A percentile compares a stretch with the other conserved stretches of the same genome.
Conservation (phyloP, 2,888 invertebrate genomes). For the Polymixis flavicincta region DNA sequence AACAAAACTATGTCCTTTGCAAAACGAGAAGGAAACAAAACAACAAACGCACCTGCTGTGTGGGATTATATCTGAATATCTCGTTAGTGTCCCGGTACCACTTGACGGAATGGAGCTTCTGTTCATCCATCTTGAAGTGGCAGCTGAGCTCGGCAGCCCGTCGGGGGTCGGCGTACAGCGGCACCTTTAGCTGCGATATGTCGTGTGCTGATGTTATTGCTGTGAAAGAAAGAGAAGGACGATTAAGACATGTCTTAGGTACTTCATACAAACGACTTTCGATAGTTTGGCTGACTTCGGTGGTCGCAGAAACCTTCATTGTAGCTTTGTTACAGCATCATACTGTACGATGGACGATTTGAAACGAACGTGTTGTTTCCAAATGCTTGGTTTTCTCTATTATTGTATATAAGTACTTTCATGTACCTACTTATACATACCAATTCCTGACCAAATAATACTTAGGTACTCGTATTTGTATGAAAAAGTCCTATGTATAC, state of each 20-base stretch:
- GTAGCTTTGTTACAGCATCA: not conserved
- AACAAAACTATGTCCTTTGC: constrained; percentile 31
- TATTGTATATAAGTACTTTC: not conserved
- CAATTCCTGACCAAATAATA: not conserved
- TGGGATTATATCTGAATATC: constrained; percentile 87
- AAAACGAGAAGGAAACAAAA: constrained; percentile 14
- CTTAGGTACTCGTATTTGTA: not conserved
- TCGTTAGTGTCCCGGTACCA: constrained; percentile 88
- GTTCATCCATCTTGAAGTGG: constrained; percentile 87
- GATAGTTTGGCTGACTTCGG: not conserved
- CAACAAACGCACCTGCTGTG: constrained; percentile 78
- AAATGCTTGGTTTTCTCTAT: not conserved
- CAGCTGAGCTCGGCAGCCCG: constrained; percentile 88
- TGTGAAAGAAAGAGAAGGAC: constrained; percentile 68
- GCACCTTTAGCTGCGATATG: constrained; percentile 87
- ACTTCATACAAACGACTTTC: not conserved
- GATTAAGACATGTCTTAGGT: not conserved
- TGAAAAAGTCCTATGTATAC: not conserved
- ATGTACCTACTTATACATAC: not conserved
- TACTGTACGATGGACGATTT: not conserved
- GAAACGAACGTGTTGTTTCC: not conserved
- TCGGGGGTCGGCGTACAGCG: constrained; percentile 86
- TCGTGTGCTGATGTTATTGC: constrained; percentile 86
- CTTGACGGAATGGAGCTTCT: constrained; percentile 87
- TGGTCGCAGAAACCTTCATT: not conserved